Conservation (phyloP, 37 sponge, comb jelly and placozoan species). For the Lycopodina hypogea region DNA sequence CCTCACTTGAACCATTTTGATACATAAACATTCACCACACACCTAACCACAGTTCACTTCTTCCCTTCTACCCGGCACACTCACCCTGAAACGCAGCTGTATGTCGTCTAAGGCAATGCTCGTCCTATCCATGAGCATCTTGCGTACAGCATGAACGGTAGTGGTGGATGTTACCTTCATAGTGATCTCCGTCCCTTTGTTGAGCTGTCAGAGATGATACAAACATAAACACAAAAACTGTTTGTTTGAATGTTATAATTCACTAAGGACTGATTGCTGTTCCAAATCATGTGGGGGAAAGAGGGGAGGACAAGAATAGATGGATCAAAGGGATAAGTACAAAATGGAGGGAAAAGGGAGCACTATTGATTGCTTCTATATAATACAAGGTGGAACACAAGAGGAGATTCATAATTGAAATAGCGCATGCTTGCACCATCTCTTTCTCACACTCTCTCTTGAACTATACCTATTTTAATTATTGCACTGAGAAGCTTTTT, state of each 20-base stretch:
- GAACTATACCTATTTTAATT: too few relatives aligned
- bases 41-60: too few relatives aligned
- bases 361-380: too few relatives aligned
- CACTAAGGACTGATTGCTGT: background rate
- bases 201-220: slow-evolving; percentile 37
- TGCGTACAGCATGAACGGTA: slow-evolving; percentile 44
- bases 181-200: slow-evolving; percentile 62
- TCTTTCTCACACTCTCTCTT: too few relatives aligned
- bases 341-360: background rate
- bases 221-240: background rate
- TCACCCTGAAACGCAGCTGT: slow-evolving; percentile 28
- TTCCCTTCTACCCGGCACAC: background rate
- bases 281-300: slow-evolving; percentile 3
- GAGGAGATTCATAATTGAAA: too few relatives aligned
- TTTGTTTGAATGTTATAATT: too few relatives aligned
- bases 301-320: background rate
- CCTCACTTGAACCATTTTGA: too few relatives aligned
- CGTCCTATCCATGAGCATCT: slow-evolving; percentile 35
- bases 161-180: slow-evolving; percentile 19
- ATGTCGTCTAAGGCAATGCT: slow-evolving; percentile 43
- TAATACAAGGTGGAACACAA: too few relatives aligned
- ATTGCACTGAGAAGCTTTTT: too few relatives aligned
- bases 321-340: background rate
- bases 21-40: too few relatives aligned
- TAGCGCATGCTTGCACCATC: too few relatives aligned